A percentile compares a stretch with the other conserved stretches of the same genome.
Conservation (phyloP, 1,140 invertebrate genomes). For the Myzus persicae region DNA sequence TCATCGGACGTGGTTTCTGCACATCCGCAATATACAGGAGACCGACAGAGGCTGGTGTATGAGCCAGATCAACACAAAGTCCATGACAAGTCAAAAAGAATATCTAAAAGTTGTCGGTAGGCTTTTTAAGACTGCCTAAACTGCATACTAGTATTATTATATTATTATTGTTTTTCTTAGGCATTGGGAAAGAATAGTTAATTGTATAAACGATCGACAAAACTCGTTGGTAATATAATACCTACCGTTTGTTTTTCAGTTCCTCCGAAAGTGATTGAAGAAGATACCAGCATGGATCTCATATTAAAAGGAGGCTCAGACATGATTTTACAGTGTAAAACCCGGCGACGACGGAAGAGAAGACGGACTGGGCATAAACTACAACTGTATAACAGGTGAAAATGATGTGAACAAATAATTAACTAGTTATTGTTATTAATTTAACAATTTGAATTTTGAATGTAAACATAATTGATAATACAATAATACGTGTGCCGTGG, state of each 20-base stretch:
- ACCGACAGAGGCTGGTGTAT: conserved; percentile 84
- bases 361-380: conserved; percentile 85
- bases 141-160: too few relatives aligned
- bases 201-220: neutral
- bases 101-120: conserved; percentile 89
- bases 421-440: neutral
- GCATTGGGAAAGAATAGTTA: neutral
- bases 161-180: neutral
- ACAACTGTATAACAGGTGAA: conserved; percentile 70
- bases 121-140: conserved; percentile 60
- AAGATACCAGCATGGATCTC: conserved; percentile 87
- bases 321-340: conserved; percentile 85
- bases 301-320: conserved; percentile 88
- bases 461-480: too few relatives aligned
- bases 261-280: conserved; percentile 83
- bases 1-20: conserved; percentile 87
- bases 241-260: conserved; percentile 68
- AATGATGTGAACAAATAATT: neutral
- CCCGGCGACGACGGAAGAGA: conserved; percentile 84
- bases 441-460: too few relatives aligned
- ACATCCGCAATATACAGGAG: conserved; percentile 83
- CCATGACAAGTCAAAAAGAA: conserved; percentile 83
- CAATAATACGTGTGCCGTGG: too few relatives aligned
- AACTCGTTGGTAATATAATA: neutral
- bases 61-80: conserved; percentile 86